Evolutionary conservation across 1,140 invertebrate species (phyloP).

Genomic region (Trachymyrmex septentrionalis): DNA sequence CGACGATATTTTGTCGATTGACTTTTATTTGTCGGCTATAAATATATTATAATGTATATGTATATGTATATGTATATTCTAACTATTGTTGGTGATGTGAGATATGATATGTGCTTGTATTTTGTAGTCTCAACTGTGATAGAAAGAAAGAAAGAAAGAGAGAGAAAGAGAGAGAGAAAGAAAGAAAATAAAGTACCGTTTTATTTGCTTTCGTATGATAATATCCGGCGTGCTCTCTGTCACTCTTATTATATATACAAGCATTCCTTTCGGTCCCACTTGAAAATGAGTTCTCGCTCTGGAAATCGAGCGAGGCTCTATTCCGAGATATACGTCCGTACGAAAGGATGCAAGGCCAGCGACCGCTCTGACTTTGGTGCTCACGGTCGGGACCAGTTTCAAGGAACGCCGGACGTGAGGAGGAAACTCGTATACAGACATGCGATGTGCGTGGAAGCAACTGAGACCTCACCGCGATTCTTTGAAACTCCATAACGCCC

Average conservation of each 20-base stretch:
- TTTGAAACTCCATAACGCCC: neutral
- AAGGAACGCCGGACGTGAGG: neutral
- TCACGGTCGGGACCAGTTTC: conserved; percentile 46
- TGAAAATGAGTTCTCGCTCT: neutral
- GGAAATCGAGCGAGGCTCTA: conserved; percentile 8
- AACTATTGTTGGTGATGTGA: conserved; percentile 54
- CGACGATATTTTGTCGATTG: neutral
- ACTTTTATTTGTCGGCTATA: conserved; percentile 4
- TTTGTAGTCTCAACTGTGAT: conserved; percentile 72
- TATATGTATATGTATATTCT: conserved; percentile 16
- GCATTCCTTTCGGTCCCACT: neutral
- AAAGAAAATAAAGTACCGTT: conserved; percentile 52
- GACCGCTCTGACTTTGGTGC: conserved; percentile 21
- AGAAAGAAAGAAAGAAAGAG: conserved; percentile 26
- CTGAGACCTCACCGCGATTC: conserved; percentile 21
- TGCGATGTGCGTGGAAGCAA: neutral
- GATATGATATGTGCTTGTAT: conserved; percentile 55
- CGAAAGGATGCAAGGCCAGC: conserved; percentile 48
- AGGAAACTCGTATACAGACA: conserved; percentile 5
- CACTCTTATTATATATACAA: neutral
- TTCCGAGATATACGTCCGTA: neutral
- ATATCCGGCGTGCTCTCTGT: conserved; percentile 1
- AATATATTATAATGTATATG: conserved; percentile 16
- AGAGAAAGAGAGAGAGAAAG: conserved; percentile 37
- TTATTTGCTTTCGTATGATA: conserved; percentile 17